Conservation (phyloP, 2,888 invertebrate genomes). For the Leptodirus hochenwartii region DNA sequence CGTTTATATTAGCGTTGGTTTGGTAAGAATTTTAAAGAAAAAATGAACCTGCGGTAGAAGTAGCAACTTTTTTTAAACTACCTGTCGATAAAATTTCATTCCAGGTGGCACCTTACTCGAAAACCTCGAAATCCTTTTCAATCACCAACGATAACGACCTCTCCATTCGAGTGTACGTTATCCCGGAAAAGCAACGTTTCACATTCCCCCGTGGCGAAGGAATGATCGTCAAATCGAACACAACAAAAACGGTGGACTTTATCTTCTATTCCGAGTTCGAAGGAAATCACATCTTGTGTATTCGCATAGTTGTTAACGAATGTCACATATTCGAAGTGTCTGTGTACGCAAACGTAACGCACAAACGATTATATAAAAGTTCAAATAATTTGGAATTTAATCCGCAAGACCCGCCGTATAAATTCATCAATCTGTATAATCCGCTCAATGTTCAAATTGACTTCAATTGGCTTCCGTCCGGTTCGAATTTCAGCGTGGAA, state of each 20-base stretch:
- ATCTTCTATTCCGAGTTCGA: conserved; percentile 3
- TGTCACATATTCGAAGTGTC: conserved; percentile 7
- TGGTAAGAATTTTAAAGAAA: background rate
- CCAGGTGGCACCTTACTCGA: conserved; percentile 7
- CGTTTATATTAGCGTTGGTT: background rate
- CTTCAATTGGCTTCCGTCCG: conserved; percentile 9
- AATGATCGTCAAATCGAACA: background rate
- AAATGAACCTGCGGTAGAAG: too few relatives aligned
- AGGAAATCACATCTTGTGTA: too few relatives aligned
- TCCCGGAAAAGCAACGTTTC: conserved; percentile 7
- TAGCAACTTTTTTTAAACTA: background rate
- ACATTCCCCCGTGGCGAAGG: conserved; percentile 7
- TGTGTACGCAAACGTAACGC: conserved; percentile 6
- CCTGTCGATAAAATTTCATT: conserved; percentile 1
- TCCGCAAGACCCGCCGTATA: conserved; percentile 8
- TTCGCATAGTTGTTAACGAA: conserved; percentile 9
- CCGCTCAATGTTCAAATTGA: conserved; percentile 8
- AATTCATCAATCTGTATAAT: conserved; percentile 11
- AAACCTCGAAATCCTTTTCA: background rate
- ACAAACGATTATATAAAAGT: conserved; percentile 1
- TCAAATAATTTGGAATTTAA: conserved; percentile 5
- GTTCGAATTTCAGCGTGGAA: background rate
- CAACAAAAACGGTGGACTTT: conserved; percentile 1
- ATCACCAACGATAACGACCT: conserved; percentile 6
- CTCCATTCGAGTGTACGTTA: conserved; percentile 5